Percentiles rank a stretch among this genome's conserved stretches.
Conservation (phyloP, 2,797 vertebrate species). For the Alauda arvensis region DNA sequence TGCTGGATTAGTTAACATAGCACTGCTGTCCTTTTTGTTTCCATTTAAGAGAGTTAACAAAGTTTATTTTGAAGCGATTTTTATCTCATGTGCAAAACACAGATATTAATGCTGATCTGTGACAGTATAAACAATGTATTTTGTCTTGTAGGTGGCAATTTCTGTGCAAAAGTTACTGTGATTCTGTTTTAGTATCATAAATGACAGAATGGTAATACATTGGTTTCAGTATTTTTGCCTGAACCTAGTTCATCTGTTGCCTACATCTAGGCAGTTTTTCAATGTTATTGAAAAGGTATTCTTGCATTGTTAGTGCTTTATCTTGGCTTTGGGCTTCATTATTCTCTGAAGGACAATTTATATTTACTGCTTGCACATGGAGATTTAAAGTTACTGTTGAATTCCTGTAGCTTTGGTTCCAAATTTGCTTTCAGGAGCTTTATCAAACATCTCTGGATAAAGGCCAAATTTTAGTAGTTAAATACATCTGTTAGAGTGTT, state of each 20-base stretch:
- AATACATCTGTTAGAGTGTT: neutral
- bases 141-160: neutral
- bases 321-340: slow-evolving; percentile 1
- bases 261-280: neutral
- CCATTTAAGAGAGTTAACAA: neutral
- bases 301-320: slow-evolving; percentile 1
- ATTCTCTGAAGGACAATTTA: slow-evolving; percentile 18
- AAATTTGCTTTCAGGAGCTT: neutral
- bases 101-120: neutral
- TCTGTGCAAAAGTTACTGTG: neutral
- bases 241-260: neutral
- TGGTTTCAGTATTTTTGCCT: neutral
- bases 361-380: neutral
- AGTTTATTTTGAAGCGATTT: neutral
- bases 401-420: neutral
- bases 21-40: neutral
- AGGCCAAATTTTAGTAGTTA: neutral
- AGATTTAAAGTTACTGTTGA: neutral
- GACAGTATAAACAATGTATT: neutral
- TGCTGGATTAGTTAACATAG: neutral
- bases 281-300: neutral
- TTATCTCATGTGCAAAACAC: neutral
- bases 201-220: neutral
- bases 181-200: neutral
- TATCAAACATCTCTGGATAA: neutral